Percentiles rank a stretch among this genome's conserved stretches.
Conservation (phyloP, 2,797 vertebrate species). For the Pelochelys cantorii region DNA sequence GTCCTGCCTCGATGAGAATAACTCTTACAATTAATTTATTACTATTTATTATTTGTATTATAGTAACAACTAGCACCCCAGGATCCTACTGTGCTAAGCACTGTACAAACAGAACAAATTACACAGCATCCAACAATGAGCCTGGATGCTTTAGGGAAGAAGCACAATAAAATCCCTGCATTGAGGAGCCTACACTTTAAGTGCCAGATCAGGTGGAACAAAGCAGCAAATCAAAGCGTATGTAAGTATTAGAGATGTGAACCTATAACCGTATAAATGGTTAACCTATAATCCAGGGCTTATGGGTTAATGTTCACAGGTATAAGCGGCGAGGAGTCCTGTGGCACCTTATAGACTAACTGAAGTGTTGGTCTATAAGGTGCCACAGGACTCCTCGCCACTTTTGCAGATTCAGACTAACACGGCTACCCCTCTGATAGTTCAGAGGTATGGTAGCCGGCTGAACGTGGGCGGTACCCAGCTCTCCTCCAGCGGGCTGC, state of each 20-base stretch:
- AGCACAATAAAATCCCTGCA: background rate
- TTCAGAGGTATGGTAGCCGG: no score
- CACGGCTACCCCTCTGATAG: no score
- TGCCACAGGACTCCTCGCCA: no score
- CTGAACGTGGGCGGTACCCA: no score
- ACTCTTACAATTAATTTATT: background rate
- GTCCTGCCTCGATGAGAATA: background rate
- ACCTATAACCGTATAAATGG: no score
- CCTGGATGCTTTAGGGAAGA: background rate
- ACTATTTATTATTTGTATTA: background rate
- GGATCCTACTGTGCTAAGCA: background rate
- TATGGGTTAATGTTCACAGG: no score
- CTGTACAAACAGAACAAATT: fast-evolving
- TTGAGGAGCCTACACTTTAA: background rate
- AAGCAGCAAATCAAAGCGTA: fast-evolving
- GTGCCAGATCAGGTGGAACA: fast-evolving
- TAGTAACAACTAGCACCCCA: fast-evolving
- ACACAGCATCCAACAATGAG: background rate
- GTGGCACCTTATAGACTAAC: no score
- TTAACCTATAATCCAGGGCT: no score
- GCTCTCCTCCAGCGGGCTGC: no score
- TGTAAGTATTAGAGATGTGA: background rate
- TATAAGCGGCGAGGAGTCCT: no score
- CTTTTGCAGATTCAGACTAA: no score
- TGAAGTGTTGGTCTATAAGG: no score